Evolutionary conservation across 2,888 invertebrate genomes (phyloP), one percentile per base, ranked within the genome.

Genomic region (Bedellia somnulentella): DNA sequence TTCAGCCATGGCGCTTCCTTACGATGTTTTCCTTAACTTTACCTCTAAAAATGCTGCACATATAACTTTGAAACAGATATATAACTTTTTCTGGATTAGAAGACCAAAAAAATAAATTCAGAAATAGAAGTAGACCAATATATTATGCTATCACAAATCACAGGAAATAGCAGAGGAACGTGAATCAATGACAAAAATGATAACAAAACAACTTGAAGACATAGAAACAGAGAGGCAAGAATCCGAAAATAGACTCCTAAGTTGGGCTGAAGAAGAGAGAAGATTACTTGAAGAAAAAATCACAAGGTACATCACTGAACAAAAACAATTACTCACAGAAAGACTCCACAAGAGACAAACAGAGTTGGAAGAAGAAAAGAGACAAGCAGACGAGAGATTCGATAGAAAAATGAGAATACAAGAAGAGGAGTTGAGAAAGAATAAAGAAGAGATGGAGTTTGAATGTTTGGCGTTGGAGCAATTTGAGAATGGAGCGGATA

Each of bases 251-350:
- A 42, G 54, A 2, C 50, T 70, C 2, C 35, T 43, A 2, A 39
- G 42, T 2, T 58, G 56, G 52, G 42, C 49, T 37, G 52, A 50
- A 8, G 52, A 57, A 10, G 57, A 63, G 34, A 42, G 49, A 9
- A 36, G 37, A 9, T 42, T 53, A 5, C 40, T 78, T 33, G 60
- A 73, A 27, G 51, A 63, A 31, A 40, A 66, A 3, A 48, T 73
- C n/a, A 43, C 58, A 3, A 43, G 44, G 6, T 52, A 56, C 18
- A 47, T 49, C 1, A 52, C 49, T 1, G 37, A 39, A 0, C 37
- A 50, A 23, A 44, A 42, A 12, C 41, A 46, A 21, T 46, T 44
- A n/a, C 13, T 60, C 28, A 53, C 62, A 29, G 30, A 14, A 25
- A 25, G 13, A 12, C 25, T 25, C 5, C 11, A 3, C 0, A 49